Base-by-base conservation (phyloP, 2,888 invertebrate species). In the Tetanocera ferruginea region DNA sequence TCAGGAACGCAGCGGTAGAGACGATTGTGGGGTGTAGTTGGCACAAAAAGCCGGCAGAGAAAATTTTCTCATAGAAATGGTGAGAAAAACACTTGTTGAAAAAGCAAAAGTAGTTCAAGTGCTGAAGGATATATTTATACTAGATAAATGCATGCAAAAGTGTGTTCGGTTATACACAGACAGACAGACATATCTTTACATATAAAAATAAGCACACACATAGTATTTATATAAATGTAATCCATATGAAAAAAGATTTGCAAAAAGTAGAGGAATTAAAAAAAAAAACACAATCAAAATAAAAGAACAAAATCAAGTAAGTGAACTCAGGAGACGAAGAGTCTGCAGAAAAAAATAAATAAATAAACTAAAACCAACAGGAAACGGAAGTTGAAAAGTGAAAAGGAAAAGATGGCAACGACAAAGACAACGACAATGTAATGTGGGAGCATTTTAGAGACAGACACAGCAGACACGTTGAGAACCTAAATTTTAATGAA, bases 21-120 rank as follows among this genome's bases (percentile, higher is more conserved):
- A 25, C 11, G 43, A 69, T 11, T 1, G 9, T 14, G 31, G 25
- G 8, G 51, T n/a, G 6, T 3, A n/a, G 31, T 28, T 34, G 28
- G 51, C 51, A 60, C n/a, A 51, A 67, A 25, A 67, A 28, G 67
- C 57, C 57, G 57, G 57, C 25, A n/a, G 34, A 67, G 67, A 67
- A 37, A 67, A n/a, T 67, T 67, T 67, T 43, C 67, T 67, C 69
- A 51, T 17, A 55, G 19, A 34, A 6, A 31, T 5, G 17, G 60
- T 19, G 28, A 73, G 62, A 37, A 37, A 72, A 37, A 60, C 57
- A 70, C 70, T 52, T 67, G 67, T 52, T 52, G 70, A 19, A 52
- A 52, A 70, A 70, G 52, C 70, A 23, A 69, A 69, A 25, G 51
- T 49, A 49, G n/a, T 55, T 55, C 14, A 52, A 52, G 28, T 49